Base-by-base conservation (phyloP, 2,113 vertebrate species). In the Accipiter cooperii region DNA sequence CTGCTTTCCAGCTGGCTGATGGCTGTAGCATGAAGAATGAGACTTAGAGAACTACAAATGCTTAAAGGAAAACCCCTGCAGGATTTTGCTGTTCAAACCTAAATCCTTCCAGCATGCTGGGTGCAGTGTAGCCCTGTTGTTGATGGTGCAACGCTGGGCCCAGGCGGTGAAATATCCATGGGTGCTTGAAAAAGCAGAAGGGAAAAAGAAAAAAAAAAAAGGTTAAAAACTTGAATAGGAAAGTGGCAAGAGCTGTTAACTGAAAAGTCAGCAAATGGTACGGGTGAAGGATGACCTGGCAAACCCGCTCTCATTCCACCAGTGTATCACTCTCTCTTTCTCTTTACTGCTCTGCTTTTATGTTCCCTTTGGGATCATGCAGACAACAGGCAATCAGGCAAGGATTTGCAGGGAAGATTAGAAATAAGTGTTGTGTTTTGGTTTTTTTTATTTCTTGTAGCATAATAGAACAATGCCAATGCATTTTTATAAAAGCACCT, bases 121-220 rank as follows among this genome's bases (percentile, higher is more conserved):
- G 18, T 66, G 22, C 52, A 60, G 47, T 1, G 2, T 28, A 54
- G 15, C 17, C 8, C 10, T 42, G 6, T 25, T 58, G 26, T 8
- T 66, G 28, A n/a, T 20, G 25, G 14, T 3, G 1, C 36, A 28
- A 0, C 0, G 4, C 51, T 60, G 12, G 69, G 15, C 33, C 5
- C 31, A 46, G 42, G 31, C 38, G 74, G 5, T 18, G n/a, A 70
- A 89, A 70, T 8, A n/a, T 80, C 63, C 36, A 5, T 21, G 16
- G 11, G 6, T 55, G 22, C 58, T 78, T 78, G 68, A 58, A 70
- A 86, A 54, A 90, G 34, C 9, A 4, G 2, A 64, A 63, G 31
- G 19, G 21, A 2, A 4, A 17, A 28, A 38, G 38, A 36, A 12
- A 10, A 42, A 10, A 42, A 54, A 46, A 78, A 71, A n/a, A 49